These are phyloP conservation scores for Polymixis lichenea DNA, from an alignment of 2,888 invertebrate species.

Conservation along the genomic window DNA sequence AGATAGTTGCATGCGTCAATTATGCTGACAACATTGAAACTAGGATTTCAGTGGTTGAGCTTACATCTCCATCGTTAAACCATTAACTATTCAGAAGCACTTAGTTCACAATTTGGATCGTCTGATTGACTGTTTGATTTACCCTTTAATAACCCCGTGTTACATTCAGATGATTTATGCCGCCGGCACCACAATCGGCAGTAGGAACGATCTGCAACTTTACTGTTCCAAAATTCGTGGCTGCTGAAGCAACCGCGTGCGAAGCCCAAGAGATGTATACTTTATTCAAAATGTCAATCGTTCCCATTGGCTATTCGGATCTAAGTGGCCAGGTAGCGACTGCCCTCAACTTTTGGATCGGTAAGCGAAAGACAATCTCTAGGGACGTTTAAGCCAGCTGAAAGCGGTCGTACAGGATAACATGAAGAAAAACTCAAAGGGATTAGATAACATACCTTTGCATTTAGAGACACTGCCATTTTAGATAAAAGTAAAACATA, in stretches of 20 bases:
- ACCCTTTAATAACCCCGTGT: constrained; percentile 4
- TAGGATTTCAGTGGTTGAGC: constrained; percentile 1
- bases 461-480: not conserved
- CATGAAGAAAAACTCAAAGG: constrained; percentile 30
- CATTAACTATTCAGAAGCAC: constrained; percentile 24
- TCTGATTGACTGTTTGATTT: constrained; percentile 29
- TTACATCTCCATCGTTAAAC: not conserved
- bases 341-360: constrained; percentile 37
- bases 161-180: constrained; percentile 7
- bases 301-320: constrained; percentile 30
- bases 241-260: not conserved
- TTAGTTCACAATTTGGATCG: constrained; percentile 11
- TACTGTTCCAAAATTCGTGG: constrained; percentile 10
- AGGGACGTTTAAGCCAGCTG: constrained; percentile 25
- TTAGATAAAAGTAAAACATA: constrained; percentile 25
- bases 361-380: constrained; percentile 44
- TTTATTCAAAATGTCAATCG: constrained; percentile 55
- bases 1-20: constrained; percentile 1
- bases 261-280: constrained; percentile 37
- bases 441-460: constrained; percentile 39
- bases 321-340: constrained; percentile 31
- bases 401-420: constrained; percentile 25
- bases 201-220: constrained; percentile 17
- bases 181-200: constrained; percentile 2
- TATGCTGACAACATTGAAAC: constrained; percentile 11